Evolutionary conservation across 1,140 invertebrate species (phyloP).

Genomic region (Drosophila mauritiana): DNA sequence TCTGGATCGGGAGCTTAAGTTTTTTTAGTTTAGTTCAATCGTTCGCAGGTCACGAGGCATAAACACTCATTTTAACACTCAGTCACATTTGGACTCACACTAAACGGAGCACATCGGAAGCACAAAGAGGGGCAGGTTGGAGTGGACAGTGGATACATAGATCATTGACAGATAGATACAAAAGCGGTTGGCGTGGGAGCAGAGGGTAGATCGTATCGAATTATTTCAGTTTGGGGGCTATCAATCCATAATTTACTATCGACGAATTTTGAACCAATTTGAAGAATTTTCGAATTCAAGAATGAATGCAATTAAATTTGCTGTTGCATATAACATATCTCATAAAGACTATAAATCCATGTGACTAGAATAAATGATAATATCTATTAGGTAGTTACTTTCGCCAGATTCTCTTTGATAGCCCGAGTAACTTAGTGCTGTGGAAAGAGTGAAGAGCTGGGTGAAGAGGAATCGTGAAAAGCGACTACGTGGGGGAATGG

Average conservation of each 20-base stretch:
- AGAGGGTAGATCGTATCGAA: not conserved
- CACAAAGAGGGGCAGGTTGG: slow-evolving; percentile 1
- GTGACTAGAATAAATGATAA: no score
- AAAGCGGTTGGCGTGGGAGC: slow-evolving; percentile 5
- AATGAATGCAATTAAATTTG: not conserved
- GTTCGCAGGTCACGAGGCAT: slow-evolving; percentile 37
- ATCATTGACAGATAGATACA: slow-evolving; percentile 12
- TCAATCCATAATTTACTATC: not conserved
- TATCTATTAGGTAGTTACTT: not conserved
- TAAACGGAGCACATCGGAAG: slow-evolving; percentile 17
- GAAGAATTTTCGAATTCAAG: not conserved
- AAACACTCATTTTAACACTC: slow-evolving; percentile 32
- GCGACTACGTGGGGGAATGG: slow-evolving; percentile 22
- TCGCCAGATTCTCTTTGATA: not conserved
- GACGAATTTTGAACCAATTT: not conserved
- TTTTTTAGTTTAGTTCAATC: slow-evolving; percentile 79
- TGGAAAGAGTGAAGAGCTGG: slow-evolving; percentile 4
- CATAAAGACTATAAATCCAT: not conserved
- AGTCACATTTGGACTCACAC: slow-evolving; percentile 12
- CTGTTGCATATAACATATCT: not conserved
- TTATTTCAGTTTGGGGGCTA: not conserved
- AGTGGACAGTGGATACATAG: slow-evolving; percentile 6
- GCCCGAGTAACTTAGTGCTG: not conserved
- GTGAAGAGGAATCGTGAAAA: slow-evolving; percentile 23
- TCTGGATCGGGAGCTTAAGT: slow-evolving; percentile 92